These are phyloP conservation scores for Physella acuta DNA, from an alignment of 1,140 invertebrate species.

Conservation along the genomic window DNA sequence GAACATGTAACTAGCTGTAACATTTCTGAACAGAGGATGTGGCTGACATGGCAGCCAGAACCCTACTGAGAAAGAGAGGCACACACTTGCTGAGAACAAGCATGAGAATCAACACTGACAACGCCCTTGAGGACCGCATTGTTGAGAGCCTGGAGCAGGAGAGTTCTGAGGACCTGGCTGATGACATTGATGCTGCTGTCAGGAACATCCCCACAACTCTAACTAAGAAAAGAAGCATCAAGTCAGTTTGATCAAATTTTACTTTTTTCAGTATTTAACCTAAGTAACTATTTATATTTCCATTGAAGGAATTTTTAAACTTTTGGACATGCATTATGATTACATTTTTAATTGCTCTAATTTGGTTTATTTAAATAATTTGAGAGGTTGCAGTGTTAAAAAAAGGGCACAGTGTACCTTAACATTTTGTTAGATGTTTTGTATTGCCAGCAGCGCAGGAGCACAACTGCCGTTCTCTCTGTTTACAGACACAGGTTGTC, in stretches of 20 bases:
- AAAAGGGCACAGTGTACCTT: too few species aligned
- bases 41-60: slow-evolving; percentile 10
- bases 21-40: too few species aligned
- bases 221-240: slow-evolving; percentile 38
- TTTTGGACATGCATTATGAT: too few species aligned
- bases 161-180: slow-evolving; percentile 33
- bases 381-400: too few species aligned
- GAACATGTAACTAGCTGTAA: too few species aligned
- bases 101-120: slow-evolving; percentile 22
- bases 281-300: too few species aligned
- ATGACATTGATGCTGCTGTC: slow-evolving; percentile 41
- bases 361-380: too few species aligned
- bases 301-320: too few species aligned
- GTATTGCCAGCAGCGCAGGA: neutral
- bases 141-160: slow-evolving; percentile 18
- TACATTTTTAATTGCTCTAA: too few species aligned
- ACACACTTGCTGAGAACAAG: slow-evolving; percentile 26
- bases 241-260: slow-evolving; percentile 36
- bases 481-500: slow-evolving; percentile 20
- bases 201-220: slow-evolving; percentile 41
- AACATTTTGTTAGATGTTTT: neutral
- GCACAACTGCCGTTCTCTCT: neutral
- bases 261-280: too few species aligned
- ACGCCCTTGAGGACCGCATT: slow-evolving; percentile 29
- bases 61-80: slow-evolving; percentile 25